Evolutionary conservation across 2,888 invertebrate genomes (phyloP), one percentile per base, ranked within the genome.

Genomic region (Atherix ibis): DNA sequence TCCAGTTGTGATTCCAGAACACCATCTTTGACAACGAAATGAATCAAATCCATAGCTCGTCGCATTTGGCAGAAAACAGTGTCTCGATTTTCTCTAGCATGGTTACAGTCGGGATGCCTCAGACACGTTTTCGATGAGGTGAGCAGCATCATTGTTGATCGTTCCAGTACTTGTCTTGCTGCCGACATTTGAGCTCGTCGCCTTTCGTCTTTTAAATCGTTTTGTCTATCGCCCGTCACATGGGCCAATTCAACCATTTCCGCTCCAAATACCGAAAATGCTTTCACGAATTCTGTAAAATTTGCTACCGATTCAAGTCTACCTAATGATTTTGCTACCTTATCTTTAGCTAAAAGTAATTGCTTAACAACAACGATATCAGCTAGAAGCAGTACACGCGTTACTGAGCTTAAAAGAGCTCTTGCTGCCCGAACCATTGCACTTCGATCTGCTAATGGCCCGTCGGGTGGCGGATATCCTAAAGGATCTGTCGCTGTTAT

Each of bases 161-260:
- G 72, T 62, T 97, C 95, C 14, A 97, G 68, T 39, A 95, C 87
- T 51, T 91, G 87, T 46, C 97, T 71, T 0, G 97, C 95, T 16
- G 92, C 89, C 8, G 85, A 83, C 74, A 98, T 94, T 67, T 97
- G 95, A 10, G 97, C 91, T 50, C 89, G 68, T 47, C 95, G 69
- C 48, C 92, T 71, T 59, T 97, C 97, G 62, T 94, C 94, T 49
- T 88, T 82, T 37, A 85, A 66, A 55, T 85, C 91, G 52, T 87
- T 89, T 50, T 80, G 70, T 41, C 75, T 62, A 51, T 76, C 76
- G 24, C 56, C 92, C 14, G 92, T 91, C 39, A 95, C 70, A 57
- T 95, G 85, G 16, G 97, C 95, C 46, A 98, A 65, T 58, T 97
- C 95, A 43, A 98, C 94, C 95, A 98, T 97, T 60, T 97, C 94